A percentile compares a stretch with the other conserved stretches of the same genome.
These are phyloP conservation scores for Pegoplata infirma DNA, from an alignment of 2,888 invertebrate species.

Conservation along the genomic window DNA sequence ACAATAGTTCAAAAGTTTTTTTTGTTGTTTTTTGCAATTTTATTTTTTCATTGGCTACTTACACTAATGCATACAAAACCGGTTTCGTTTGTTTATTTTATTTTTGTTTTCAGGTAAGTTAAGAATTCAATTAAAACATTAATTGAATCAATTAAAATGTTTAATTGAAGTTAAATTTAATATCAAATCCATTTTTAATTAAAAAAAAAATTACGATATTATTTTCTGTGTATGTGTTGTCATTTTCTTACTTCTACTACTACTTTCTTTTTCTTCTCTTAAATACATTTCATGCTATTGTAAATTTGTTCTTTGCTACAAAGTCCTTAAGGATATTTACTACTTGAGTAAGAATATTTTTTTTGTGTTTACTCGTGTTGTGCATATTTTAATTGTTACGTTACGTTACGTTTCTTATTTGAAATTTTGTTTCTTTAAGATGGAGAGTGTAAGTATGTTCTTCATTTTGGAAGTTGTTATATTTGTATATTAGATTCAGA, in stretches of 20 bases:
- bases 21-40: too few relatives aligned
- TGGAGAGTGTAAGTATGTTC: constrained; percentile 12
- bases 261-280: too few relatives aligned
- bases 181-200: too few relatives aligned
- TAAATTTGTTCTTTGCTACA: not conserved
- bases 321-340: constrained; percentile 75
- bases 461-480: not conserved
- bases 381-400: constrained; percentile 77
- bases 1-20: too few relatives aligned
- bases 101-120: too few relatives aligned
- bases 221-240: not conserved
- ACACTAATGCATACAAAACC: too few relatives aligned
- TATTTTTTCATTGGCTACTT: too few relatives aligned
- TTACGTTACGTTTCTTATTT: constrained; percentile 71
- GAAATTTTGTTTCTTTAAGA: constrained; percentile 63
- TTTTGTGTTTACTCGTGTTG: constrained; percentile 77
- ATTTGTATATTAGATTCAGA: constrained; percentile 4
- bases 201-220: too few relatives aligned
- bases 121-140: too few relatives aligned
- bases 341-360: constrained; percentile 71
- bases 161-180: too few relatives aligned
- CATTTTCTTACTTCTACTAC: constrained; percentile 35
- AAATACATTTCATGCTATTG: constrained; percentile 74
- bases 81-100: too few relatives aligned
- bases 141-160: too few relatives aligned